Base-by-base conservation (phyloP, 2,797 vertebrate genomes). In the Diplodus puntazzo region DNA sequence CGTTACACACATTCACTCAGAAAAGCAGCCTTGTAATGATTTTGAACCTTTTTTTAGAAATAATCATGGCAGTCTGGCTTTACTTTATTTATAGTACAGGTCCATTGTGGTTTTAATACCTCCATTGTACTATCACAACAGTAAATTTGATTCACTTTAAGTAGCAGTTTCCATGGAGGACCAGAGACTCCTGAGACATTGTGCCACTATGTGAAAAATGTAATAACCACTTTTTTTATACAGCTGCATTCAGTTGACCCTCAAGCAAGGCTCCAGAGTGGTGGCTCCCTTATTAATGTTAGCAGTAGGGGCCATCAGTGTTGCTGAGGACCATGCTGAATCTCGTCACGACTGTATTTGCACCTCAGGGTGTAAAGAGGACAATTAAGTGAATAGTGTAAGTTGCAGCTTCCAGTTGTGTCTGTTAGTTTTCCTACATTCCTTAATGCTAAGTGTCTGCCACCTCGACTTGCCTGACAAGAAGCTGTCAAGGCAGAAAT, bases 341-440 rank as follows among this genome's bases (percentile, higher is more conserved):
- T 57, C 66, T 57, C 16, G 27, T 67, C 50, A 8, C 66, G 71
- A 80, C 76, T 83, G 71, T 11, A 59, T 81, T 80, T 78, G 66
- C 72, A 75, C 85, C 69, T 67, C 69, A 11, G 70, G 81, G 73
- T 57, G 83, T 45, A 75, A 77, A 72, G 42, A 43, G 71, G 64
- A 66, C 76, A 61, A 81, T 78, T 70, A 79, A 75, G 27, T 80
- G 73, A 83, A 67, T 21, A 48, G 63, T 70, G 57, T 57, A 72
- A 76, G 69, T 34, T 53, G 58, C 61, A 57, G 72, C 72, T 66
- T 45, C 13, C n/a, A 50, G 62, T 49, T 68, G 73, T 4, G 48
- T 66, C 61, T 62, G 48, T 5, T 67, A 59, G 20, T 16, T 67
- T 66, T 42, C 49, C 30, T 25, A 21, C 54, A 50, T 65, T 69